Base-by-base conservation (phyloP, 2,113 vertebrate genomes). In the Proterorhinus semilunaris region DNA sequence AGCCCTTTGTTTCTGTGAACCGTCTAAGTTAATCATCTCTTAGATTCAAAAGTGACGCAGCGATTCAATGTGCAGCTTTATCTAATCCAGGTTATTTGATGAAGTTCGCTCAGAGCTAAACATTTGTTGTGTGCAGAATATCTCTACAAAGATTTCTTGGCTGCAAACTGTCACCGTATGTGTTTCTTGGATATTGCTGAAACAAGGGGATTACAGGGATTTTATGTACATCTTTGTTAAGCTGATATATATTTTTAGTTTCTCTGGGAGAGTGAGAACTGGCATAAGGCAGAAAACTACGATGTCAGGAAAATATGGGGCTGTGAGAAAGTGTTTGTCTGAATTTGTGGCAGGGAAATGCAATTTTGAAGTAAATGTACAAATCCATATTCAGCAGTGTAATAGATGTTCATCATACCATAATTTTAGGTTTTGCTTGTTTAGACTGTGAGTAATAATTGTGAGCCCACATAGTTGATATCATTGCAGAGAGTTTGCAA, bases 21-120 rank as follows among this genome's bases (percentile, higher is more conserved):
- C 66, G 72, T 75, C 62, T 43, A 21, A 54, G 10, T 51, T 75
- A 46, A 81, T 77, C 12, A 58, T 53, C 42, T 65, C 57, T 51
- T 70, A 46, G 16, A 68, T n/a, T 61, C 36, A 15, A 36, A 47
- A 68, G 4, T 53, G 45, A 68, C 16, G 62, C 44, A 55, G 21
- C 45, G 59, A 6, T 21, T 53, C 50, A 58, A 57, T 21, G 11
- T 36, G n/a, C n/a, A 42, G 8, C 36, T 61, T 61, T 58, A 8
- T 47, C 46, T 47, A 47, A 7, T 47, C 46, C 49, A 51, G 11
- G 46, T 61, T 6, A 42, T n/a, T n/a, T 43, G 15, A 61, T 44
- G 6, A 16, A 3, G 36, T 45, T 44, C 44, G 10, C 57, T 48
- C 48, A 11, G 21, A 51, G 17, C 45, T 55, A 47, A 57, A 76